Conservation (phyloP, 1,140 invertebrate species). For the Cyclina sinensis region DNA sequence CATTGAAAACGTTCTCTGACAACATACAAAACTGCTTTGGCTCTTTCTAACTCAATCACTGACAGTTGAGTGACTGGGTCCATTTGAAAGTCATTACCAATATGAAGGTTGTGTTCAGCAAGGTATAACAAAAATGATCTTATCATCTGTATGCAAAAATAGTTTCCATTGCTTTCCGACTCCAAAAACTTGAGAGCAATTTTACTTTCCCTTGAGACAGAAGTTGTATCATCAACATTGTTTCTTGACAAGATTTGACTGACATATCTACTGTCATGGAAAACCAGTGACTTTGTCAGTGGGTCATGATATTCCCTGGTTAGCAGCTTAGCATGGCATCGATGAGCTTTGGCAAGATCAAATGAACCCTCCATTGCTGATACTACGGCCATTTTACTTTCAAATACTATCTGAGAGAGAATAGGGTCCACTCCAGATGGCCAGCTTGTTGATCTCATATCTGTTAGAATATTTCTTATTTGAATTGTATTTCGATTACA, state of each 20-base stretch:
- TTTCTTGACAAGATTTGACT: neutral
- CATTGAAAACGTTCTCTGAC: neutral
- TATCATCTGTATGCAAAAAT: neutral
- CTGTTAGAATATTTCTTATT: neutral
- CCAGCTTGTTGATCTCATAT: neutral
- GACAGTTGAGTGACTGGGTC: neutral
- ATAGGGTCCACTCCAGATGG: neutral
- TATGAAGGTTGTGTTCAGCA: neutral
- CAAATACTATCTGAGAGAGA: neutral
- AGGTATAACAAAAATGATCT: neutral
- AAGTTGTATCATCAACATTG: neutral
- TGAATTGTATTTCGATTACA: neutral
- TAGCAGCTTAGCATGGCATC: neutral
- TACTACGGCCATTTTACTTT: constrained; percentile 13
- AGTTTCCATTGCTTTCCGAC: neutral
- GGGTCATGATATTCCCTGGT: neutral
- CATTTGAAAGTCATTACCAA: constrained; percentile 4
- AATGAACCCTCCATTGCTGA: neutral
- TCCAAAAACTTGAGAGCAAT: neutral
- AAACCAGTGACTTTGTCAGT: neutral
- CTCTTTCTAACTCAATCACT: neutral
- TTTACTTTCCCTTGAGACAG: neutral
- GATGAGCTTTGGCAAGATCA: neutral
- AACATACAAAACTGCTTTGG: neutral
- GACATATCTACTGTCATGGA: neutral